phyloP scores from a whole-genome alignment of 2,113 vertebrate species.

The Elephantulus edwardii region DNA sequence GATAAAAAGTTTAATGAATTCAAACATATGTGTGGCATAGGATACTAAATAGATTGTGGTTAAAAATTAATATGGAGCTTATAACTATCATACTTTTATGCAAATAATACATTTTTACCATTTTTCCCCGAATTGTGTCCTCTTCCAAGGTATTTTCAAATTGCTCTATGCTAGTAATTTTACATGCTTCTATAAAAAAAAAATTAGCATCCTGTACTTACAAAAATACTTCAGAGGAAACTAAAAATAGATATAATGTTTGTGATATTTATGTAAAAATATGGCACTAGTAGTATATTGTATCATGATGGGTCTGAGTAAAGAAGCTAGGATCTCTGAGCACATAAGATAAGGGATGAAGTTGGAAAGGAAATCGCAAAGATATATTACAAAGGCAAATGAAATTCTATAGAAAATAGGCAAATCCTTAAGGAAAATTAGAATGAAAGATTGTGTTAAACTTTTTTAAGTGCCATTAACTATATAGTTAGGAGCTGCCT shows the following conservation, averaged over 20 bases:
- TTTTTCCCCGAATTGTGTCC: too few relatives aligned
- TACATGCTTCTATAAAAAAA: too few relatives aligned
- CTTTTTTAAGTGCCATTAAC: neutral
- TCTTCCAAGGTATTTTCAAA: too few relatives aligned
- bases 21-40: neutral
- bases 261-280: too few relatives aligned
- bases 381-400: neutral
- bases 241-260: too few relatives aligned
- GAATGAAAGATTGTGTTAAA: neutral
- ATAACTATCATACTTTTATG: neutral
- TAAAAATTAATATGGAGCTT: neutral
- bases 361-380: constrained; percentile 6
- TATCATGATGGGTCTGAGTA: neutral
- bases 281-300: too few relatives aligned
- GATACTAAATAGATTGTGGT: neutral
- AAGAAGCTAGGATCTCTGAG: neutral
- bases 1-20: neutral
- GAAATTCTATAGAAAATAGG: neutral
- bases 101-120: too few relatives aligned
- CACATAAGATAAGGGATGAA: neutral
- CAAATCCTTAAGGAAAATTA: neutral
- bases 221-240: too few relatives aligned
- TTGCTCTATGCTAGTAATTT: too few relatives aligned
- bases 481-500: neutral
- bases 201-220: too few relatives aligned